These are phyloP conservation scores for Caenorhabditis auriculariae DNA, from an alignment of 2,888 invertebrate species.

Conservation along the genomic window DNA sequence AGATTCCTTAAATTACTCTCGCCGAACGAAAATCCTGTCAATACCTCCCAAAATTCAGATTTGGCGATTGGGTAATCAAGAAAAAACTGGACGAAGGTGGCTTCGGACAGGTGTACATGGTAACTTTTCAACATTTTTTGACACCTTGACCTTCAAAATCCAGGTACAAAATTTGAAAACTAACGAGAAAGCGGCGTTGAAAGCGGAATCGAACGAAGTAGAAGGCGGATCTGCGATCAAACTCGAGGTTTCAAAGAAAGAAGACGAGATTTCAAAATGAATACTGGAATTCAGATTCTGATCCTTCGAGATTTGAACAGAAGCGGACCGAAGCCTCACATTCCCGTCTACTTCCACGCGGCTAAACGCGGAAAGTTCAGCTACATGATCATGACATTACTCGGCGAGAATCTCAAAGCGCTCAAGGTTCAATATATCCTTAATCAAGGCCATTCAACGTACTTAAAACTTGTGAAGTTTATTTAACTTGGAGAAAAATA, in stretches of 20 bases:
- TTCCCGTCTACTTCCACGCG: constrained; percentile 41
- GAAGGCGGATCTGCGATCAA: constrained; percentile 56
- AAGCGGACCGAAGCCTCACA: constrained; percentile 40
- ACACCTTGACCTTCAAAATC: too few relatives aligned
- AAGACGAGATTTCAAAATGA: not conserved
- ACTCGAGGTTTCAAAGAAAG: constrained; percentile 29
- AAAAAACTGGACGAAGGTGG: constrained; percentile 53
- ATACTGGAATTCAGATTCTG: constrained; percentile 16
- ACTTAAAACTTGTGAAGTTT: not conserved
- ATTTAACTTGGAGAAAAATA: too few relatives aligned
- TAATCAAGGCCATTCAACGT: not conserved
- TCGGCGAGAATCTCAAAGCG: constrained; percentile 40
- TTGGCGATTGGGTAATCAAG: constrained; percentile 45
- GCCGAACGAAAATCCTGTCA: too few relatives aligned
- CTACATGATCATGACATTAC: constrained; percentile 49
- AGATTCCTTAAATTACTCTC: too few relatives aligned
- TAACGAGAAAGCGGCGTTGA: constrained; percentile 42
- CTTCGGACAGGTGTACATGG: constrained; percentile 48
- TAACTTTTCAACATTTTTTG: too few relatives aligned
- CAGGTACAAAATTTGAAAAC: constrained; percentile 7
- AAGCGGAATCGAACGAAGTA: constrained; percentile 54
- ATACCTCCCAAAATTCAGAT: constrained; percentile 19
- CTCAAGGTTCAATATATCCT: constrained; percentile 12
- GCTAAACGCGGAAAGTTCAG: constrained; percentile 45
- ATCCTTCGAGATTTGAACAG: constrained; percentile 38